Evolutionary conservation across 2,113 vertebrate species (phyloP).

Genomic region (Ginglymostoma cirratum): DNA sequence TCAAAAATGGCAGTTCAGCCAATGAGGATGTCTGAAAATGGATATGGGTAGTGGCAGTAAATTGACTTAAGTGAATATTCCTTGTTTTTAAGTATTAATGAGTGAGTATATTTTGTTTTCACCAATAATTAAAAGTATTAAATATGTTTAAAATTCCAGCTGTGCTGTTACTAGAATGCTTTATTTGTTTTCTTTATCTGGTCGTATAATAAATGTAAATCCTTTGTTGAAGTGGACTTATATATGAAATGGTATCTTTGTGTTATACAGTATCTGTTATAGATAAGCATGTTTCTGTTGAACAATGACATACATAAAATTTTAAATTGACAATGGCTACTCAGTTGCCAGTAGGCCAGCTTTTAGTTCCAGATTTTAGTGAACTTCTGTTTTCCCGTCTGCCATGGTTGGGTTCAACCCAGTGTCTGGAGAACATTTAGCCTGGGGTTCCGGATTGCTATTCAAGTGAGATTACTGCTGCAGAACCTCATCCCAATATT

Average conservation of each 20-base stretch:
- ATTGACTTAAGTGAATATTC: not conserved
- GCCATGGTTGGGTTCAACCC: too few species aligned
- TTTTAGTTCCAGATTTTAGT: too few species aligned
- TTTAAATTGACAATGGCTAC: too few species aligned
- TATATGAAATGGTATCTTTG: not conserved
- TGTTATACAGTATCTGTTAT: not conserved
- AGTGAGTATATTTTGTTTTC: not conserved
- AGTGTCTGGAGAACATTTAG: too few species aligned
- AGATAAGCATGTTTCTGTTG: not conserved
- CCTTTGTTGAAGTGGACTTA: not conserved
- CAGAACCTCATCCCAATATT: too few species aligned
- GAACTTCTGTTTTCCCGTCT: too few species aligned
- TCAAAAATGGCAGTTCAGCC: constrained; percentile 72
- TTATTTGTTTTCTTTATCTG: not conserved
- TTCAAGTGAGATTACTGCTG: too few species aligned
- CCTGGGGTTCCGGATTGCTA: too few species aligned
- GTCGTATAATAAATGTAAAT: not conserved
- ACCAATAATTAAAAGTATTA: not conserved
- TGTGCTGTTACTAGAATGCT: not conserved
- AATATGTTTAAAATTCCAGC: not conserved
- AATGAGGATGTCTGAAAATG: constrained; percentile 71
- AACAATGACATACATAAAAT: not conserved
- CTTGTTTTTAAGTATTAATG: not conserved
- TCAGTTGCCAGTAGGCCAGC: too few species aligned
- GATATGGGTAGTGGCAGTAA: constrained; percentile 13